Base-by-base conservation (phyloP, 1,140 invertebrate species). In the Pseudomyrmex sp. region DNA sequence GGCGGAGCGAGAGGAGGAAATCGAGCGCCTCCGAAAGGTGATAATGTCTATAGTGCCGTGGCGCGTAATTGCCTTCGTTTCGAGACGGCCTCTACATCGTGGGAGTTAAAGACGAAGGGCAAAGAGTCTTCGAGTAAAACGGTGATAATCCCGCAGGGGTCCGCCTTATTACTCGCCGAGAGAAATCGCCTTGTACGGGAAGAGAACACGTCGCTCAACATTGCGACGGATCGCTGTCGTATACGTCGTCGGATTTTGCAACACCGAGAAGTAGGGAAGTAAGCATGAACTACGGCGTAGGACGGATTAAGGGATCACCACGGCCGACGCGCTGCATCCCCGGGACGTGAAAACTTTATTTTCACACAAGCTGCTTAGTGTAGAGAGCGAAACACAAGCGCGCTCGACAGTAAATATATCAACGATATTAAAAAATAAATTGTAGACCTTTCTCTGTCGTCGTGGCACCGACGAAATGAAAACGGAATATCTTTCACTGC, bases 51-150 rank as follows among this genome's bases (percentile, higher is more conserved):
- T 35, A 87, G 88, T 84, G 88, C 88, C 87, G 65, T 87, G 85
- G 76, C 83, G 82, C 85, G 90, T 91, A 91, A 91, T 91, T 91
- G 90, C 87, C 89, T 91, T 91, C 90, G 90, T 91, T 91, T 91
- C 87, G 83, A 85, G 65, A 76, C 87, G 83, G 76, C 61, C 86
- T 87, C 56, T 88, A 80, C 79, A 74, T 70, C 84, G 72, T 15
- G n/a, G 76, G 56, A 66, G 72, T 50, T 73, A 75, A 35, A 68
- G 35, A 70, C 69, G 79, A 79, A 82, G 87, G 83, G 79, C 61
- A 70, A 90, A 77, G 84, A 86, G 68, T 74, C 44, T 52, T 66
- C n/a, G 70, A 23, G 61, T 77, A 76, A 89, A 89, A 73, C 68
- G 80, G 73, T 74, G 85, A 85, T 82, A 89, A 87, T 58, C 68